These are phyloP conservation scores for Nothoprocta pentlandii DNA, from an alignment of 2,113 vertebrate species.

Conservation along the genomic window DNA sequence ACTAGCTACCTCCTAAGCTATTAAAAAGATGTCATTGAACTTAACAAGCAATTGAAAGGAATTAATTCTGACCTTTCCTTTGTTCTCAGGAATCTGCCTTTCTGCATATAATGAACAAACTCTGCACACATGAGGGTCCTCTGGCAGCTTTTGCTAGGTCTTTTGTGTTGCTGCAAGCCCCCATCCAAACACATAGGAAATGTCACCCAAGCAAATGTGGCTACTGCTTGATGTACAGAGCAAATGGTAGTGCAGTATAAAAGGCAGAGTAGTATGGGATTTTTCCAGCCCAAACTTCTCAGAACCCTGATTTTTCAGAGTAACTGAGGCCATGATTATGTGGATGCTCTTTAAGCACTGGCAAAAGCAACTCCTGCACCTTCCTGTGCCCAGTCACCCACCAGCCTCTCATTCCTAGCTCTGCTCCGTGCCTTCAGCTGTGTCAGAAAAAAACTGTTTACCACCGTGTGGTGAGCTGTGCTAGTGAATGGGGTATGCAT, in stretches of 20 bases:
- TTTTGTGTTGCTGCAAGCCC: neutral
- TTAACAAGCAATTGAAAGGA: conserved; percentile 29
- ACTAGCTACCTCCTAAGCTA: neutral
- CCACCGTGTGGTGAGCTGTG: neutral
- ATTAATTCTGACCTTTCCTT: conserved; percentile 56
- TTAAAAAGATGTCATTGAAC: neutral
- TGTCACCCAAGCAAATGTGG: neutral
- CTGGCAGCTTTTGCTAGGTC: neutral
- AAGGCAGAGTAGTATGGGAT: neutral
- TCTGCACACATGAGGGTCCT: neutral
- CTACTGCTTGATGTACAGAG: neutral
- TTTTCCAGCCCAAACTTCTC: neutral
- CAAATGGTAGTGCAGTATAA: neutral
- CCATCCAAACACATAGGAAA: neutral
- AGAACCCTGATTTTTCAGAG: neutral
- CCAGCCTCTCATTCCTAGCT: neutral
- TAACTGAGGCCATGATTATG: rapidly evolving
- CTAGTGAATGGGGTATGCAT: neutral
- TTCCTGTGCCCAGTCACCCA: neutral
- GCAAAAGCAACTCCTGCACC: neutral
- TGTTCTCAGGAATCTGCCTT: neutral
- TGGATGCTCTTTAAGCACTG: neutral
- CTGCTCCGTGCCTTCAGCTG: neutral
- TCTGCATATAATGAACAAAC: neutral
- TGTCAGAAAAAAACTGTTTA: neutral